A percentile compares a stretch with the other conserved stretches of the same genome.
Conservation (phyloP, 2,888 invertebrate species). For the Proisotoma minuta region DNA sequence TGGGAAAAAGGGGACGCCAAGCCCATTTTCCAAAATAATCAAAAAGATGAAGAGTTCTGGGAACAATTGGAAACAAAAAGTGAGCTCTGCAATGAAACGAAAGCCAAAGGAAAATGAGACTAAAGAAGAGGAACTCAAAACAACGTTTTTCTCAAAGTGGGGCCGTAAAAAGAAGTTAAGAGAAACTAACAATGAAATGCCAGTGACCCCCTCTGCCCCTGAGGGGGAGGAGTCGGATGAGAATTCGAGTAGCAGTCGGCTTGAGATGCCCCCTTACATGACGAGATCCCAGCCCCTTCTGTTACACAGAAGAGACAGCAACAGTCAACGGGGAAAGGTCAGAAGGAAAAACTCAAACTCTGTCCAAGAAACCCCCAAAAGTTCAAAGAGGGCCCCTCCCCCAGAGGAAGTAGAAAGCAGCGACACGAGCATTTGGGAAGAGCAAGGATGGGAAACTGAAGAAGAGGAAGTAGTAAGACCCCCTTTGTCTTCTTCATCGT, state of each 20-base stretch:
- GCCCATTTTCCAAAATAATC: constrained; percentile 25
- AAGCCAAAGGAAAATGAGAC: constrained; percentile 13
- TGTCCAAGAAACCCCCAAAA: constrained; percentile 8
- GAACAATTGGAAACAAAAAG: constrained; percentile 20
- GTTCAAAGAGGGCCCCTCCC: background rate
- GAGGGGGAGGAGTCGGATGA: constrained; percentile 16
- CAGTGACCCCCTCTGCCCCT: background rate
- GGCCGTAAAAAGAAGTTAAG: constrained; percentile 16
- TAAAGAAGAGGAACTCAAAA: constrained; percentile 20
- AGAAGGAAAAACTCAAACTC: constrained; percentile 1
- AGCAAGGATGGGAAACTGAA: background rate
- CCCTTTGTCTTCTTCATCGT: background rate
- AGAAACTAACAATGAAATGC: background rate
- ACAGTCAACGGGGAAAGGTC: constrained; percentile 8
- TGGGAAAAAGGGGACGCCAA: background rate
- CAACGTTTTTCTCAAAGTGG: constrained; percentile 32
- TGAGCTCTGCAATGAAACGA: constrained; percentile 23
- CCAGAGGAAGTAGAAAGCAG: background rate
- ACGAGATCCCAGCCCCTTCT: constrained; percentile 13
- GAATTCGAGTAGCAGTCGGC: constrained; percentile 15
- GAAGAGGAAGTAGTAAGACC: background rate
- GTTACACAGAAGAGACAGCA: background rate
- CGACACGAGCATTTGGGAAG: constrained; percentile 3
- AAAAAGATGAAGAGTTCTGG: constrained; percentile 31
- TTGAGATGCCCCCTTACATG: constrained; percentile 20